phyloP scores from a whole-genome alignment of 2,113 vertebrate genomes.

The Paradoxurus hermaphroditus region DNA sequence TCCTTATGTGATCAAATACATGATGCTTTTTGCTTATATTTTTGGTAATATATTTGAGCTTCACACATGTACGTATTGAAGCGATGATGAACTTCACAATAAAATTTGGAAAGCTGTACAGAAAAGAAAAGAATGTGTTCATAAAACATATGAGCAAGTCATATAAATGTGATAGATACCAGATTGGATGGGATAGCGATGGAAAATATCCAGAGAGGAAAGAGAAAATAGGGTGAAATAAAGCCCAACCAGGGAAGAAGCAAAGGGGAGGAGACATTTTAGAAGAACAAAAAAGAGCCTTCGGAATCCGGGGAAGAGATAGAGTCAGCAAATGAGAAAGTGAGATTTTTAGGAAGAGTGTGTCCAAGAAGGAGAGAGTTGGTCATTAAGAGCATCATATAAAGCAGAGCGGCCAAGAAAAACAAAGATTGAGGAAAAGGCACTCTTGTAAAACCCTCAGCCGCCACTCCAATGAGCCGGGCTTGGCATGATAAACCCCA shows the following conservation, averaged over 20 bases:
- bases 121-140: background rate
- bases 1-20: background rate
- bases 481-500: background rate
- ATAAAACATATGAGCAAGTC: background rate
- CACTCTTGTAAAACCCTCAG: constrained; percentile 20
- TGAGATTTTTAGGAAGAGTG: background rate
- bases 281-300: background rate
- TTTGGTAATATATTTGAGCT: background rate
- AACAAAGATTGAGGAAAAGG: constrained; percentile 25
- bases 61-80: background rate
- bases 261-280: background rate
- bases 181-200: background rate
- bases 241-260: background rate
- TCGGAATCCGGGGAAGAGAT: background rate
- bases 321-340: background rate
- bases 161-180: background rate
- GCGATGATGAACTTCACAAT: background rate
- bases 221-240: background rate
- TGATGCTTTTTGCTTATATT: background rate
- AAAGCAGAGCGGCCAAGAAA: background rate
- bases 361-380: background rate
- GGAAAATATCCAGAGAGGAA: background rate
- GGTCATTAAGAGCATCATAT: background rate
- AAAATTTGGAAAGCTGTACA: background rate
- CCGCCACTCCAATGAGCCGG: constrained; percentile 43